These are phyloP conservation scores for Drosophila mercatorum DNA, from an alignment of 2,888 invertebrate species.

Conservation along the genomic window DNA sequence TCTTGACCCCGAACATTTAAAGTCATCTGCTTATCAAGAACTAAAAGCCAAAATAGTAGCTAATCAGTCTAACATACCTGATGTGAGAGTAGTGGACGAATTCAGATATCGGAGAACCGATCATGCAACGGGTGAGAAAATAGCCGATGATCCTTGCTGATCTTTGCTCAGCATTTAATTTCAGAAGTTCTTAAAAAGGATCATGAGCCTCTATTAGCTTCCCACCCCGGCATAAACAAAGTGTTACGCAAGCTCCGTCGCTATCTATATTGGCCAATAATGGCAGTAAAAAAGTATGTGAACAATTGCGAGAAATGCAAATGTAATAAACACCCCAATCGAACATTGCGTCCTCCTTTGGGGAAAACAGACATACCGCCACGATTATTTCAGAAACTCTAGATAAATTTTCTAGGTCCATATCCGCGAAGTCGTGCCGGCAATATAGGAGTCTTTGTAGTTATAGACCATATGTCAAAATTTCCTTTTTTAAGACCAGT, in stretches of 20 bases:
- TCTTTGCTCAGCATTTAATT: neutral
- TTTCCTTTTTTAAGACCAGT: neutral
- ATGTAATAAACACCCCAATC: no score
- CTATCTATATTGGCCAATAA: neutral
- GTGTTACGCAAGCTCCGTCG: neutral
- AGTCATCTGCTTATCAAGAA: neutral
- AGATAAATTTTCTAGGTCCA: neutral
- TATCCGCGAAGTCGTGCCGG: neutral
- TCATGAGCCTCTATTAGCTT: neutral
- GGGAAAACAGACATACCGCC: no score
- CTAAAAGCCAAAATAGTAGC: neutral
- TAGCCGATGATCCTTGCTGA: neutral
- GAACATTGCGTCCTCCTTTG: no score
- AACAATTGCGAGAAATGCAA: no score
- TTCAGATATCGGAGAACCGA: neutral
- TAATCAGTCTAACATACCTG: neutral
- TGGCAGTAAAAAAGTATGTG: no score
- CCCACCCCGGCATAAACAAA: neutral
- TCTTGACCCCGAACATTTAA: neutral
- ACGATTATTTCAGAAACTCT: neutral
- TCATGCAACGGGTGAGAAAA: neutral
- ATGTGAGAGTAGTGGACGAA: neutral
- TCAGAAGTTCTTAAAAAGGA: neutral
- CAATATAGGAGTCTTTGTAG: neutral
- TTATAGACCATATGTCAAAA: neutral